A percentile compares a stretch with the other conserved stretches of the same genome.
phyloP scores from a whole-genome alignment of 2,113 vertebrate genomes.

The Enhydra lutris region DNA sequence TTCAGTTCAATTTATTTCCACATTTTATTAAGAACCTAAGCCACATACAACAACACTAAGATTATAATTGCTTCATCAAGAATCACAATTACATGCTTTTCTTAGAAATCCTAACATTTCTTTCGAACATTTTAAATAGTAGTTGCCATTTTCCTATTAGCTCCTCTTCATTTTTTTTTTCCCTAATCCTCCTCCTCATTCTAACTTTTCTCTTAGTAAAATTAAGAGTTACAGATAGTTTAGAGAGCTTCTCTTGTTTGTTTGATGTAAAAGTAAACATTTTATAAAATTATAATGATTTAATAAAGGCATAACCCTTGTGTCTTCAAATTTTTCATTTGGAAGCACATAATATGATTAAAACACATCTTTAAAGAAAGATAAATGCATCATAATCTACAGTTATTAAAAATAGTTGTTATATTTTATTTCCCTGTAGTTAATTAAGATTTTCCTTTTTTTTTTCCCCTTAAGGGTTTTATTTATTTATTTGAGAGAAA shows the following conservation, averaged over 20 bases:
- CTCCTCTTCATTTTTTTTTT: not conserved
- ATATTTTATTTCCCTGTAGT: not conserved
- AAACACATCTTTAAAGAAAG: not conserved
- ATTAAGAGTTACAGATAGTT: not conserved
- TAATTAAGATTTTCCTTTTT: not conserved
- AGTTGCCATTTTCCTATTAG: not conserved
- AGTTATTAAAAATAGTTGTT: not conserved
- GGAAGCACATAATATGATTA: not conserved
- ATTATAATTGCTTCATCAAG: not conserved
- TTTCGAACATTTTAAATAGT: not conserved
- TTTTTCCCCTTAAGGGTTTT: not conserved
- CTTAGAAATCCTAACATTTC: not conserved
- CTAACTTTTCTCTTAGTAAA: not conserved
- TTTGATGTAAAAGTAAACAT: not conserved
- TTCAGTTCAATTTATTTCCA: not conserved
- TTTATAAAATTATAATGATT: not conserved
- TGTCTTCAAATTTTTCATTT: not conserved
- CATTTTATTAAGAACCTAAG: not conserved
- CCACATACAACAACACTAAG: not conserved
- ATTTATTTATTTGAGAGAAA: not conserved
- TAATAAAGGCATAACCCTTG: not conserved
- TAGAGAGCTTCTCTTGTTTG: not conserved
- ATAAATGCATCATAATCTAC: not conserved
- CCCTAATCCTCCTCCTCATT: not conserved
- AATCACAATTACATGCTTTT: not conserved